A percentile compares a stretch with the other conserved stretches of the same genome.
phyloP scores from a whole-genome alignment of 2,888 invertebrate genomes.

The Eueremaeus valkanovi region DNA sequence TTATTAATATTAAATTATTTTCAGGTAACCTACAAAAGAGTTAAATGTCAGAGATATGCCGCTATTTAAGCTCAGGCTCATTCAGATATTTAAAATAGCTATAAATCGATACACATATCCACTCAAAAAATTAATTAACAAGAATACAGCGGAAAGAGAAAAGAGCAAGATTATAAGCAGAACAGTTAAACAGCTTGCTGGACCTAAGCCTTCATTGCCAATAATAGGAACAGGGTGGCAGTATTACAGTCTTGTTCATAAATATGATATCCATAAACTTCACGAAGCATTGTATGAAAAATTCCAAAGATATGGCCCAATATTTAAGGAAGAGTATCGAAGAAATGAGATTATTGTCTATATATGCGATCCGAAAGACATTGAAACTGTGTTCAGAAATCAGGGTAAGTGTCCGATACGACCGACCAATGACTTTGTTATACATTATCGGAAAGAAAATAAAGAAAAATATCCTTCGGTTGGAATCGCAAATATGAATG shows the following conservation, averaged over 20 bases:
- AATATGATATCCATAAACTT: slow-evolving; percentile 46
- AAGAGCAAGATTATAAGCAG: background rate
- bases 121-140: background rate
- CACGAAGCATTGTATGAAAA: slow-evolving; percentile 48
- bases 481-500: slow-evolving; percentile 47
- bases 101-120: background rate
- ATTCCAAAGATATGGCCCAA: slow-evolving; percentile 47
- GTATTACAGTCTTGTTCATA: slow-evolving; percentile 45
- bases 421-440: slow-evolving; percentile 48
- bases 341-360: slow-evolving; percentile 47
- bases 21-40: too few species aligned
- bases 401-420: slow-evolving; percentile 48
- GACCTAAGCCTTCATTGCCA: slow-evolving; percentile 48
- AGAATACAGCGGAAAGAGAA: background rate
- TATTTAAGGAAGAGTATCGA: slow-evolving; percentile 48
- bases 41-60: too few species aligned
- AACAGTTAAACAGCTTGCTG: slow-evolving; percentile 45
- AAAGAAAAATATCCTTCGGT: slow-evolving; percentile 47
- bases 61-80: background rate
- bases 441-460: slow-evolving; percentile 45
- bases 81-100: background rate
- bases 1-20: too few species aligned
- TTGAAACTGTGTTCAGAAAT: slow-evolving; percentile 46
- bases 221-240: slow-evolving; percentile 49
- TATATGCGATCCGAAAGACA: slow-evolving; percentile 48